phyloP scores from a whole-genome alignment of 2,888 invertebrate species.

The Cyaniris semiargus region DNA sequence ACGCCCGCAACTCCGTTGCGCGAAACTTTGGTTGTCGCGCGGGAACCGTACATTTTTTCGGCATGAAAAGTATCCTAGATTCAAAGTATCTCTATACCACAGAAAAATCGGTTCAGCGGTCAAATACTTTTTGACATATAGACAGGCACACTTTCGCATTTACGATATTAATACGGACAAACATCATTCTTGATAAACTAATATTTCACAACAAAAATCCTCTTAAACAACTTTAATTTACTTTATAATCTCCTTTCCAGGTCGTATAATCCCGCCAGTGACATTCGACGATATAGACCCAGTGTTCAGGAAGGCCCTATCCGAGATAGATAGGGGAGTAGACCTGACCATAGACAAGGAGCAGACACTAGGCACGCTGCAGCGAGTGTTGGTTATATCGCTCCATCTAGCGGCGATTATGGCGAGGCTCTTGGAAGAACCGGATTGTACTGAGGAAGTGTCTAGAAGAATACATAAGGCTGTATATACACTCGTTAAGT shows the following conservation, averaged over 20 bases:
- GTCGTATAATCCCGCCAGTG: constrained; percentile 89
- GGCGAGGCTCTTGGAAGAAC: constrained; percentile 83
- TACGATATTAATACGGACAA: no score
- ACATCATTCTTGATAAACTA: no score
- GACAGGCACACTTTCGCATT: no score
- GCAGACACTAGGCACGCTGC: constrained; percentile 84
- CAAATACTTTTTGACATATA: no score
- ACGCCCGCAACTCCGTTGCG: no score
- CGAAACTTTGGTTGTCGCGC: no score
- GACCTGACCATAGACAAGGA: constrained; percentile 85
- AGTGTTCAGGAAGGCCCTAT: constrained; percentile 91
- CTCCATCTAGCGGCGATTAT: constrained; percentile 90
- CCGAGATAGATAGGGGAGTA: constrained; percentile 85
- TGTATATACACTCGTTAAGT: constrained; percentile 88
- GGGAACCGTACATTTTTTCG: no score
- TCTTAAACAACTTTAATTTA: no score
- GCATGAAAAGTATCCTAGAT: no score
- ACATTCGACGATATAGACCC: constrained; percentile 90
- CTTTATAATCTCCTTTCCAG: constrained; percentile 58
- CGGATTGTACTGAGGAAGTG: constrained; percentile 72
- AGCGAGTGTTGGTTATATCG: constrained; percentile 91
- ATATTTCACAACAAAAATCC: no score
- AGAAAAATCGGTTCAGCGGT: no score
- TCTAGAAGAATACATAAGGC: constrained; percentile 84
- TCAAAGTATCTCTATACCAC: no score